phyloP scores from a whole-genome alignment of 2,797 vertebrate genomes.

The Moxostoma hubbsi region DNA sequence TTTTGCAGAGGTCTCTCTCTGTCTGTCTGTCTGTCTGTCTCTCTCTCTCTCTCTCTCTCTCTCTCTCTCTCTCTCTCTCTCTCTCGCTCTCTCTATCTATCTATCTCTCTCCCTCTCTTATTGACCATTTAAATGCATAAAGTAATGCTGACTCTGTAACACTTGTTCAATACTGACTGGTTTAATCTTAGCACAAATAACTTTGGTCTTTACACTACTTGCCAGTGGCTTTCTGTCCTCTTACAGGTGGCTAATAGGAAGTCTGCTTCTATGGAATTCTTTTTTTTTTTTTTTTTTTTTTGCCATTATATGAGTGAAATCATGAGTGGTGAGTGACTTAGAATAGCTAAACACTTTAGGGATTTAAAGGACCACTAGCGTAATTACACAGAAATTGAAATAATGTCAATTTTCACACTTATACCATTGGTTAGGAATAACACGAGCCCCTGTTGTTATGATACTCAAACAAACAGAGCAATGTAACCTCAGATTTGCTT shows the following conservation, averaged over 20 bases:
- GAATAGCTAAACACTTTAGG: no score
- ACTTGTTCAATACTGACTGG: neutral
- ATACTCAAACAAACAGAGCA: no score
- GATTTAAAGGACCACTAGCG: no score
- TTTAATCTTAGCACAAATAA: neutral
- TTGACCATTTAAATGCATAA: constrained; percentile 15
- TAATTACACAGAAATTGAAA: no score
- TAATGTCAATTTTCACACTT: no score
- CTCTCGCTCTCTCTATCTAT: constrained; percentile 3
- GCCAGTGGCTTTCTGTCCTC: neutral
- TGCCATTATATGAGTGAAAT: no score
- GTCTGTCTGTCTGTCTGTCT: constrained; percentile 4
- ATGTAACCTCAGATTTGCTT: no score
- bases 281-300: no score
- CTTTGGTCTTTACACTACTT: neutral
- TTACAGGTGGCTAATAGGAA: neutral
- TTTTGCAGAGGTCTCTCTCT: neutral
- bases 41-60: constrained; percentile 9
- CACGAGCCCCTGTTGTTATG: no score
- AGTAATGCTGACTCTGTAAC: neutral
- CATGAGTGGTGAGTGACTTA: no score
- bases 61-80: neutral
- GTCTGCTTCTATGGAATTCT: neutral
- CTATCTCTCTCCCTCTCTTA: constrained; percentile 4
- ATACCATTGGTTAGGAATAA: no score